Evolutionary conservation across 1,140 invertebrate genomes (phyloP).

Genomic region (Cotesia vestalis): DNA sequence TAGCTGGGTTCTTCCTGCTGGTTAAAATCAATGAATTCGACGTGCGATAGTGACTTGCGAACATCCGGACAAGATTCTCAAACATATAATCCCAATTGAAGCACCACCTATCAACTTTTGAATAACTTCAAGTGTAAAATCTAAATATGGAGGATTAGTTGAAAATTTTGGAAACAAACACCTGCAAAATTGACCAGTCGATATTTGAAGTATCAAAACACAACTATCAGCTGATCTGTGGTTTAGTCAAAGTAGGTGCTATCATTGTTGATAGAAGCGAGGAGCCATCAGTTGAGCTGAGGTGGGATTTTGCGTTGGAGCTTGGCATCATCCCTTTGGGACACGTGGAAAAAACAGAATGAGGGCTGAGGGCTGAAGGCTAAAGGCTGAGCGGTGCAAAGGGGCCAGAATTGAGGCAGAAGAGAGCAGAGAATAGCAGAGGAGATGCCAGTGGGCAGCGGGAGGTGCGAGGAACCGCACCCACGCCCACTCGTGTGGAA

Average conservation of each 20-base stretch:
- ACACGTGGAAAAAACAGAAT: not conserved
- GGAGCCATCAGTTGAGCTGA: too few species aligned
- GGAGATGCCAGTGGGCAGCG: slow-evolving; percentile 7
- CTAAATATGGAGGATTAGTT: too few species aligned
- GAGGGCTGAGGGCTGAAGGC: not conserved
- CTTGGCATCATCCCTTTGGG: slow-evolving; percentile 4
- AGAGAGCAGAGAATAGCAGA: not conserved
- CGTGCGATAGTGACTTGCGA: slow-evolving; percentile 14
- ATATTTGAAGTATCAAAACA: too few species aligned
- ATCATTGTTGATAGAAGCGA: too few species aligned
- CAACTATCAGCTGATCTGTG: not conserved
- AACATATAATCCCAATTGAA: slow-evolving; percentile 20
- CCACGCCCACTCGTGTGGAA: slow-evolving; percentile 61
- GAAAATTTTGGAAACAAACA: too few species aligned
- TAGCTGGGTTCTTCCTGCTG: slow-evolving; percentile 26
- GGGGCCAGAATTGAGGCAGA: too few species aligned
- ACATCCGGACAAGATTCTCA: slow-evolving; percentile 18
- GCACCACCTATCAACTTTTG: not conserved
- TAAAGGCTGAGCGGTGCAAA: too few species aligned
- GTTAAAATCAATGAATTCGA: slow-evolving; percentile 36
- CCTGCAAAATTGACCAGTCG: too few species aligned
- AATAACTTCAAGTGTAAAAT: not conserved
- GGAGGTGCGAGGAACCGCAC: slow-evolving; percentile 37
- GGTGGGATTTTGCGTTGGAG: not conserved
- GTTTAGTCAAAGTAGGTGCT: too few species aligned